phyloP scores from a whole-genome alignment of 2,797 vertebrate species.

The Fringilla coelebs region DNA sequence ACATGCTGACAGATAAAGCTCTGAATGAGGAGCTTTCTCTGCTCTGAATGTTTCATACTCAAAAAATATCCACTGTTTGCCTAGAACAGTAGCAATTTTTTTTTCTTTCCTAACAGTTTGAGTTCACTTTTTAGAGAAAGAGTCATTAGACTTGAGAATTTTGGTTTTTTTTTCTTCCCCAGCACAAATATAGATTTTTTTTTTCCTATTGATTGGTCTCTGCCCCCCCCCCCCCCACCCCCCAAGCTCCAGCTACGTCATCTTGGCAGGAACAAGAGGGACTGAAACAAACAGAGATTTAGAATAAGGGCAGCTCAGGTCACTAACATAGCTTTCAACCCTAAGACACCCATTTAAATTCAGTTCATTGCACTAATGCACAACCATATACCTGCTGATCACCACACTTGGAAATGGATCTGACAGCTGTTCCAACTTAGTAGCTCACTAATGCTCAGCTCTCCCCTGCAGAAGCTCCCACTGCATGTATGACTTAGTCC shows the following conservation, averaged over 20 bases:
- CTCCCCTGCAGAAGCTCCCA: neutral
- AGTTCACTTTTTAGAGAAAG: neutral
- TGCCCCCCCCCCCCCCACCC: neutral
- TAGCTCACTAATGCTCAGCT: neutral
- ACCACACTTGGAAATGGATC: neutral
- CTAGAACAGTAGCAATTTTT: neutral
- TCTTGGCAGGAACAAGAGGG: neutral
- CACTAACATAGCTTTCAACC: neutral
- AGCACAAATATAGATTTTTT: neutral
- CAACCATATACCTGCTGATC: neutral
- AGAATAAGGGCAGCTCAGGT: slow-evolving; percentile 7
- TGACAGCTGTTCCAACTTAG: neutral
- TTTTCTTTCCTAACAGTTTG: neutral
- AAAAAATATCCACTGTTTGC: neutral
- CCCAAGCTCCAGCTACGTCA: neutral
- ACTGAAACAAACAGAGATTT: slow-evolving; percentile 3
- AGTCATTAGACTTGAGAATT: neutral
- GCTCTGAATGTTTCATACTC: neutral
- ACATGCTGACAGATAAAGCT: neutral
- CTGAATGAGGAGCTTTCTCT: neutral
- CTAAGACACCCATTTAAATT: neutral
- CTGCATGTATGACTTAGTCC: neutral
- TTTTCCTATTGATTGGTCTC: neutral
- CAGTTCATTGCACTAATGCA: slow-evolving; percentile 16
- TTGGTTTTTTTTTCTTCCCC: neutral